These are phyloP conservation scores for Drosophila eohydei DNA, from an alignment of 2,888 invertebrate genomes.

Conservation along the genomic window DNA sequence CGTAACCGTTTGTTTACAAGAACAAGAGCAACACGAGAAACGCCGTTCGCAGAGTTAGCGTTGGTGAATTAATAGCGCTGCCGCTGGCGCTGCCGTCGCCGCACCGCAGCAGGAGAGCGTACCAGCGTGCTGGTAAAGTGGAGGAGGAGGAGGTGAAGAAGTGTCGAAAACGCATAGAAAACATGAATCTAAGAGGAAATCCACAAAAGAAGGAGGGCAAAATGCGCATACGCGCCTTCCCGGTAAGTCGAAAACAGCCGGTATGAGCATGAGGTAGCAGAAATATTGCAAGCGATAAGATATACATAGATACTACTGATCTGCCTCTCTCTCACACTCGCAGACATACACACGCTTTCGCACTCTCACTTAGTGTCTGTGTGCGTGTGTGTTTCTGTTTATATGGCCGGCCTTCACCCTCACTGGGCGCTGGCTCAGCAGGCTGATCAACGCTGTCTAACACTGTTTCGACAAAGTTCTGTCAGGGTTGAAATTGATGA, in stretches of 20 bases:
- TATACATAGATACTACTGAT: slow-evolving; percentile 5
- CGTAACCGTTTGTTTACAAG: slow-evolving; percentile 41
- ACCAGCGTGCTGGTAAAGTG: slow-evolving; percentile 72
- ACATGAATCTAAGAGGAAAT: slow-evolving; percentile 85
- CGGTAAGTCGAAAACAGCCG: slow-evolving; percentile 89
- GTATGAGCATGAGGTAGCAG: slow-evolving; percentile 26
- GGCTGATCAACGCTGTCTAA: slow-evolving; percentile 35
- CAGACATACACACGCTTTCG: not conserved
- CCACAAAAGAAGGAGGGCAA: slow-evolving; percentile 96
- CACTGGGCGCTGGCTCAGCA: slow-evolving; percentile 35
- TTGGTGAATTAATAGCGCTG: slow-evolving; percentile 35
- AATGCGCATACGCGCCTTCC: slow-evolving; percentile 99
- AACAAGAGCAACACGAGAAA: slow-evolving; percentile 20
- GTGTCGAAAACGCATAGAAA: slow-evolving; percentile 78
- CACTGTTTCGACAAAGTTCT: slow-evolving; percentile 33
- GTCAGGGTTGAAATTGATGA: slow-evolving; percentile 49
- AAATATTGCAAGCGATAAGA: slow-evolving; percentile 27
- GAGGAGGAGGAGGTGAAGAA: slow-evolving; percentile 56
- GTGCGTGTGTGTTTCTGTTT: not conserved
- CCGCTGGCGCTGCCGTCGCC: slow-evolving; percentile 31
- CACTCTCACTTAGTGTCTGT: not conserved
- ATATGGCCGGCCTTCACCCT: slow-evolving; percentile 3
- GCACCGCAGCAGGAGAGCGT: slow-evolving; percentile 38
- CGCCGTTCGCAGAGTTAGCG: slow-evolving; percentile 23
- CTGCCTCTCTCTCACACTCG: not conserved